phyloP scores from a whole-genome alignment of 2,888 invertebrate genomes.

The Watsonalla cultraria region DNA sequence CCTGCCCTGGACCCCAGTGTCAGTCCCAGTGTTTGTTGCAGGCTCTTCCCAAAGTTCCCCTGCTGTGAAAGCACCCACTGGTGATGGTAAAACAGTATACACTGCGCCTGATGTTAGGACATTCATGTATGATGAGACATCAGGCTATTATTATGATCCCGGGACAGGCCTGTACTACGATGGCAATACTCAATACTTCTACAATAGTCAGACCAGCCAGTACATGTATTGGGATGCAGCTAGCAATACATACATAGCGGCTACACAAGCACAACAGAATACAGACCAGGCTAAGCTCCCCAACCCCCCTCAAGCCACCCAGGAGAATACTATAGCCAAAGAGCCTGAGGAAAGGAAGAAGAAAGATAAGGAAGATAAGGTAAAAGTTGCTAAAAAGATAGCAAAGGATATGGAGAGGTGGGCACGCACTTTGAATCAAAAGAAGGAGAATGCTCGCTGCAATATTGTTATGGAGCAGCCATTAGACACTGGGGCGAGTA shows the following conservation, averaged over 20 bases:
- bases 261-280: constrained; percentile 57
- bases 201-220: constrained; percentile 92
- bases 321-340: constrained; percentile 51
- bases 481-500: constrained; percentile 69
- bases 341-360: constrained; percentile 81
- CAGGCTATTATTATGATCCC: constrained; percentile 97
- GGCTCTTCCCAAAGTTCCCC: constrained; percentile 59
- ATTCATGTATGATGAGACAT: constrained; percentile 95
- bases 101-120: constrained; percentile 92
- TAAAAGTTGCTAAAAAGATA: constrained; percentile 97
- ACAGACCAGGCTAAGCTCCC: constrained; percentile 54
- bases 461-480: constrained; percentile 70
- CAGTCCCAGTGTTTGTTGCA: constrained; percentile 70
- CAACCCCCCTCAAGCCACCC: constrained; percentile 43
- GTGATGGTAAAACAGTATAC: constrained; percentile 83
- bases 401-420: constrained; percentile 93
- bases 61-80: constrained; percentile 72
- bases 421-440: constrained; percentile 98
- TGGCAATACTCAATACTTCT: constrained; percentile 96
- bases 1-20: constrained; percentile 72
- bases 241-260: constrained; percentile 80
- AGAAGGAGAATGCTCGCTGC: constrained; percentile 85
- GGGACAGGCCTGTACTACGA: constrained; percentile 97
- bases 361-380: constrained; percentile 92
- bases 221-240: constrained; percentile 97